Evolutionary conservation across 2,888 invertebrate genomes (phyloP).

Genomic region (Eilema sororculum): DNA sequence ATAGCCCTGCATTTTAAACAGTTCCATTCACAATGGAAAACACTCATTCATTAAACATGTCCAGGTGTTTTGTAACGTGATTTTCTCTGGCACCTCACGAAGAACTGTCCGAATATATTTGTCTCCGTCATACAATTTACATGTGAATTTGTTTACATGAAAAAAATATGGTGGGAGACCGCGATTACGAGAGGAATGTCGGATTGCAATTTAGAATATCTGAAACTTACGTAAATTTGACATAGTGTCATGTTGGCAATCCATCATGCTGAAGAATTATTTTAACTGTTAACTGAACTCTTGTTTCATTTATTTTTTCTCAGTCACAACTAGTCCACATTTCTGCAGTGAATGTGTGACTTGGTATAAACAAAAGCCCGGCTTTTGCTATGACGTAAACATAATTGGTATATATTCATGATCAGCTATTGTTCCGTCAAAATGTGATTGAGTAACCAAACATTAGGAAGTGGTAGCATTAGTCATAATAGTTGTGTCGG

Average conservation of each 20-base stretch:
- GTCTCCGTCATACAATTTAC: conserved; percentile 40
- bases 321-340: neutral
- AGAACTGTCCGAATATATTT: conserved; percentile 36
- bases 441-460: conserved; percentile 44
- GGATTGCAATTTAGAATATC: conserved; percentile 33
- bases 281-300: neutral
- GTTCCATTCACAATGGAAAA: conserved; percentile 41
- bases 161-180: conserved; percentile 41
- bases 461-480: conserved; percentile 41
- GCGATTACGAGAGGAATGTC: conserved; percentile 11
- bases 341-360: conserved; percentile 22
- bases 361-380: conserved; percentile 21
- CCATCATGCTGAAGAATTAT: neutral
- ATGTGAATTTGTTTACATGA: conserved; percentile 42
- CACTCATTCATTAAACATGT: conserved; percentile 45
- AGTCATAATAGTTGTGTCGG: conserved; percentile 38
- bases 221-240: conserved; percentile 13
- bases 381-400: conserved; percentile 37
- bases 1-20: conserved; percentile 12
- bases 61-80: conserved; percentile 31
- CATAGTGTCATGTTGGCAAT: conserved; percentile 21
- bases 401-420: conserved; percentile 43
- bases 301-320: neutral
- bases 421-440: conserved; percentile 45
- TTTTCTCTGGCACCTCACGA: conserved; percentile 39